Evolutionary conservation across 2,113 vertebrate species (phyloP).

Genomic region (Lepus timidus): DNA sequence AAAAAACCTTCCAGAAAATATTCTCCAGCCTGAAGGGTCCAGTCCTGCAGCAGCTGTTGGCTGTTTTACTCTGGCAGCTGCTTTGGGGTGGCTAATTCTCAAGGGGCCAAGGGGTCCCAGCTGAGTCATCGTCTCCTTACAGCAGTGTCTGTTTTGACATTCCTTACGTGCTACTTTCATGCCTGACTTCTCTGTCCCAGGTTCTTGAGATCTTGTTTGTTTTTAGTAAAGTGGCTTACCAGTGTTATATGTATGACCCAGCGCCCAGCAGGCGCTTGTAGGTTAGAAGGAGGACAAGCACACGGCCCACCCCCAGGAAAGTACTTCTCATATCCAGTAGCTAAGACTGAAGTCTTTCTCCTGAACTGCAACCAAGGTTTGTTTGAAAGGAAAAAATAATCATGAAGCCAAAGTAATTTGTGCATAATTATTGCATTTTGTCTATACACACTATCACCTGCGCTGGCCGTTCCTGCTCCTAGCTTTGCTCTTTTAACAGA

Average conservation of each 20-base stretch:
- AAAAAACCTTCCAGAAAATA: background rate
- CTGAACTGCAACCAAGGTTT: background rate
- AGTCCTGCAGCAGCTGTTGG: background rate
- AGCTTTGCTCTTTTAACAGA: background rate
- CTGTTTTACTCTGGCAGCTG: background rate
- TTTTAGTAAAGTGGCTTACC: background rate
- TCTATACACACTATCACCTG: background rate
- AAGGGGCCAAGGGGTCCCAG: background rate
- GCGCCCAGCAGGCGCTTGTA: background rate
- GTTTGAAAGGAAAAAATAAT: background rate
- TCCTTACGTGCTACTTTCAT: background rate
- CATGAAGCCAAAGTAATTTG: background rate
- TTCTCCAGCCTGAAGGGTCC: background rate
- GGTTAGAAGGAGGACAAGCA: background rate
- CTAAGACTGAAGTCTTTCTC: background rate
- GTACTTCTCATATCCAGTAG: background rate
- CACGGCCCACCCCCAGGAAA: background rate
- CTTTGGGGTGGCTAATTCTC: background rate
- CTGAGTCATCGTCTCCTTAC: background rate
- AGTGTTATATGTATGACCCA: background rate
- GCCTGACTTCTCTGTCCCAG: background rate
- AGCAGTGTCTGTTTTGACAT: background rate
- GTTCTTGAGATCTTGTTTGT: background rate
- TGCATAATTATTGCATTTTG: background rate
- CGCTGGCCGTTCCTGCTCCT: background rate